Conservation (phyloP, 2,888 invertebrate genomes). For the Leistus spinibarbis region DNA sequence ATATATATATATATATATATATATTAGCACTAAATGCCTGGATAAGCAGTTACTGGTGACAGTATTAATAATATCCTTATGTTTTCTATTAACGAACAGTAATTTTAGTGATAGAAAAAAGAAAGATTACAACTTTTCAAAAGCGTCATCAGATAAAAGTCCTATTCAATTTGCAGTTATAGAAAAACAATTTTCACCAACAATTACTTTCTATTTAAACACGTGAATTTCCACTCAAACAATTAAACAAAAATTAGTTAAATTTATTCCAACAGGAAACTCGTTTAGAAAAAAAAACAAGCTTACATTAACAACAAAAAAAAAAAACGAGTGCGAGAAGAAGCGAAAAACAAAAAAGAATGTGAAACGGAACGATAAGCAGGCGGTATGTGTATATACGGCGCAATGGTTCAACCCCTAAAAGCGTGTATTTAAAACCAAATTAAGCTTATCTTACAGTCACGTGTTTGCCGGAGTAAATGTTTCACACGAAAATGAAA, state of each 20-base stretch:
- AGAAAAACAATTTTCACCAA: not conserved
- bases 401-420: constrained; percentile 8
- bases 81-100: no score
- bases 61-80: no score
- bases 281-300: not conserved
- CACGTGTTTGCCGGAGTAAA: not conserved
- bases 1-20: not conserved
- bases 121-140: no score
- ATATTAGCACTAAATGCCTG: not conserved
- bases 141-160: not conserved
- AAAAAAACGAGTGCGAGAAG: not conserved
- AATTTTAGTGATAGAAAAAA: no score
- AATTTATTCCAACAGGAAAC: not conserved
- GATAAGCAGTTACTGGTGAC: no score
- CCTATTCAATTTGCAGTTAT: not conserved
- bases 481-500: not conserved
- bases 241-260: not conserved
- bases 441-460: constrained; percentile 29
- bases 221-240: not conserved
- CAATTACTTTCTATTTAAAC: not conserved
- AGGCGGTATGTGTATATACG: not conserved
- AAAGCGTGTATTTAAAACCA: constrained; percentile 34
- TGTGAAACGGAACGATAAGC: not conserved
- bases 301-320: not conserved
- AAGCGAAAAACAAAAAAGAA: not conserved